Conservation (phyloP, 1,140 invertebrate genomes). For the Archivesica marissinica region DNA sequence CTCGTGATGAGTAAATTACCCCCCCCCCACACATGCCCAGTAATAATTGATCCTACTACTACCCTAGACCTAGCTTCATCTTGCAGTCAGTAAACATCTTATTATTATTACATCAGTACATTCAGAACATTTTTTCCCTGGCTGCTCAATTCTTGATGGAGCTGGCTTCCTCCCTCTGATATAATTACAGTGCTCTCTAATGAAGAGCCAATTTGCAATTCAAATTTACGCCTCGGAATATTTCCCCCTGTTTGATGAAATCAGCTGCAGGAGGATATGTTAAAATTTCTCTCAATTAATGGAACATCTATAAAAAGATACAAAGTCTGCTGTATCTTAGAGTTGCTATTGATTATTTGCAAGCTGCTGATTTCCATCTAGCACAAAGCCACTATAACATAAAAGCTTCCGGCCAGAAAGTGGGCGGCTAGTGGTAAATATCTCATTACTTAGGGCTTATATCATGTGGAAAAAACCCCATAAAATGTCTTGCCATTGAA, state of each 20-base stretch:
- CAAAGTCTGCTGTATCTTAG: background rate
- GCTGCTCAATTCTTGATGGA: background rate
- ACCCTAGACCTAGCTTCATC: background rate
- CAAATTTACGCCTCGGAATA: background rate
- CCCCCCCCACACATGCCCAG: too few relatives aligned
- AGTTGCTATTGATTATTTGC: slow-evolving; percentile 18
- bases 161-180: too few relatives aligned
- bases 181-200: too few relatives aligned
- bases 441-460: slow-evolving; percentile 11
- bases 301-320: slow-evolving; percentile 14
- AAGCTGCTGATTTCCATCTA: slow-evolving; percentile 11
- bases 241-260: background rate
- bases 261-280: background rate
- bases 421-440: background rate
- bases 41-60: too few relatives aligned
- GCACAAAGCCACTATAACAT: background rate
- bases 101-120: background rate
- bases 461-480: slow-evolving; percentile 10
- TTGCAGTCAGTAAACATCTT: background rate
- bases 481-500: too few relatives aligned
- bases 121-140: background rate
- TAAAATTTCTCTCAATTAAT: slow-evolving; percentile 16
- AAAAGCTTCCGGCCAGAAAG: background rate
- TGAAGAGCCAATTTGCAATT: background rate
- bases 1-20: too few relatives aligned